Percentiles rank a stretch among this genome's conserved stretches.
These are phyloP conservation scores for Pluvialis apricaria DNA, from an alignment of 2,113 vertebrate genomes.

Conservation along the genomic window DNA sequence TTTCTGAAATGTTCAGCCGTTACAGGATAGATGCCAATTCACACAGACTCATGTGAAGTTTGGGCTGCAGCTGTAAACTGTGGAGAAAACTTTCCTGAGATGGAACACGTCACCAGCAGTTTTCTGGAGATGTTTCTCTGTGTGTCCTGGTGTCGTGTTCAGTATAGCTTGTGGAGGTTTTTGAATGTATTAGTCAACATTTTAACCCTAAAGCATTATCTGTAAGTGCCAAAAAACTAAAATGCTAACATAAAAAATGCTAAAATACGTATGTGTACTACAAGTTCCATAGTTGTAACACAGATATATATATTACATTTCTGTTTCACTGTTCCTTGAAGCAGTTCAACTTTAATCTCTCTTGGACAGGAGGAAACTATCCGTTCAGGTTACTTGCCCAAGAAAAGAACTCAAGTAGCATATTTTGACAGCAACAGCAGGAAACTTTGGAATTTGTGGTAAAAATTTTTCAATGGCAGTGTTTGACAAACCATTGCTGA, in stretches of 20 bases:
- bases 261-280: neutral
- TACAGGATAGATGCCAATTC: neutral
- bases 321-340: neutral
- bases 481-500: neutral
- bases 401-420: neutral
- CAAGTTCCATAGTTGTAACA: neutral
- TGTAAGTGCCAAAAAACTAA: neutral
- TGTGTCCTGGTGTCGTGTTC: neutral
- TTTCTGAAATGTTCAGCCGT: neutral
- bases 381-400: neutral
- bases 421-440: neutral
- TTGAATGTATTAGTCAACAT: neutral
- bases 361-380: neutral
- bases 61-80: neutral
- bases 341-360: neutral
- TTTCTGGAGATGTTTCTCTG: neutral
- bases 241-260: neutral
- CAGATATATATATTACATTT: neutral
- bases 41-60: neutral
- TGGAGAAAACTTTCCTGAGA: neutral
- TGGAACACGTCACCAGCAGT: neutral
- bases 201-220: neutral
- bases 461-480: fast-evolving
- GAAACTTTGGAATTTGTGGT: neutral
- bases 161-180: neutral